Evolutionary conservation across 2,888 invertebrate species (phyloP).

Genomic region (Drosophila recens): DNA sequence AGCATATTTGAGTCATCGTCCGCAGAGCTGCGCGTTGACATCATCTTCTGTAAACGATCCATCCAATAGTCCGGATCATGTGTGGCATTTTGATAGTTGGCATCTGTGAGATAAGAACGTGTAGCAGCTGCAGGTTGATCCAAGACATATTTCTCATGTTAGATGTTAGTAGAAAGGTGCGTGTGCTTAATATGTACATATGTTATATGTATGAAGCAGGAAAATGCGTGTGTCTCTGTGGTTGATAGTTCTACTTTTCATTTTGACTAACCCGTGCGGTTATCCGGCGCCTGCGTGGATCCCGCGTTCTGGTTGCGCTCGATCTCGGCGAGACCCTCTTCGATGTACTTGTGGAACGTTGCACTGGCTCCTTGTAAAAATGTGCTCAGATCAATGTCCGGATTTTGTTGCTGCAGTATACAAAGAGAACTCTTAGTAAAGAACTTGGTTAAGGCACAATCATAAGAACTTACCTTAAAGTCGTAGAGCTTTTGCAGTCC

Average conservation of each 20-base stretch:
- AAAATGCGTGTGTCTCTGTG: conserved; percentile 8
- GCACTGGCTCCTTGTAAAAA: conserved; percentile 85
- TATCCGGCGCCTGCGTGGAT: conserved; percentile 58
- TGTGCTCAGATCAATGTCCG: conserved; percentile 84
- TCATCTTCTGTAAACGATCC: conserved; percentile 83
- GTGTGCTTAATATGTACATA: conserved; percentile 40
- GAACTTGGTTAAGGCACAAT: background rate
- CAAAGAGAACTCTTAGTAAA: background rate
- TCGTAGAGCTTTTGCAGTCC: conserved; percentile 88
- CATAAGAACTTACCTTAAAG: conserved; percentile 81
- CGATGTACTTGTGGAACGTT: conserved; percentile 85
- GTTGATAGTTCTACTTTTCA: background rate
- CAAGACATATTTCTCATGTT: conserved; percentile 20
- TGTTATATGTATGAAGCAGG: background rate
- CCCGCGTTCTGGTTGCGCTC: conserved; percentile 74
- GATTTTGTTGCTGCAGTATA: conserved; percentile 81
- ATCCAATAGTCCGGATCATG: conserved; percentile 85
- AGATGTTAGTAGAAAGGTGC: conserved; percentile 58
- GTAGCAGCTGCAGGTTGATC: conserved; percentile 67
- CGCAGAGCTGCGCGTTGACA: conserved; percentile 71
- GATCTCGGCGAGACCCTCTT: conserved; percentile 85
- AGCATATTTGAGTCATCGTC: conserved; percentile 79
- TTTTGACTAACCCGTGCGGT: conserved; percentile 67
- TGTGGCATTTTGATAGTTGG: conserved; percentile 66
- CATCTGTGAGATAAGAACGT: conserved; percentile 80